Evolutionary conservation across 2,888 invertebrate genomes (phyloP), one percentile per base, ranked within the genome.

Genomic region (Mantis religiosa): DNA sequence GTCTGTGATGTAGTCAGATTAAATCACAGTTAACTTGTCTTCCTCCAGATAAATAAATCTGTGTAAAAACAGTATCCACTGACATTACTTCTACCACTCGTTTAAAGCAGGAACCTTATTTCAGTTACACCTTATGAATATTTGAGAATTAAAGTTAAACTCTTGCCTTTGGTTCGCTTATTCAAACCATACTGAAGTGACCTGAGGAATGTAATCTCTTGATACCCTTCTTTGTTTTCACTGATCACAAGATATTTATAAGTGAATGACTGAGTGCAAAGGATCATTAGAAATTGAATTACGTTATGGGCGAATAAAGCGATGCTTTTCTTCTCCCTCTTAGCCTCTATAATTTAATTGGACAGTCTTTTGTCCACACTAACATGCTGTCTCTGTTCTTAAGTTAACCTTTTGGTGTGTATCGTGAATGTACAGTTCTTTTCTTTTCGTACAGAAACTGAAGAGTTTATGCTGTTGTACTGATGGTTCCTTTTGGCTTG

Each of bases 401-500:
- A 30, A 84, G 84, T 71, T n/a, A 82, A 82, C 87, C 82, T 87
- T 28, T 34, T 14, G 30, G 82, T 41, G 27, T 82, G 34, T 30
- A 7, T n/a, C 27, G 9, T 27, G 27, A 25, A 30, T 25, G 8
- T 86, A 81, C 12, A 7, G 30, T 83, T 27, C 47, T 12, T 25
- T 34, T 85, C 4, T 83, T 88, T 83, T 41, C 20, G 82, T 85
- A 85, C 41, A 85, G 27, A 82, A 88, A 81, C 82, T 85, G 30
- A 83, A 41, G 15, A n/a, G 30, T 25, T 86, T 82, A 82, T 82
- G 88, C 30, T 20, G 93, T 92, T 84, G 92, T 92, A 89, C 93
- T 93, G 90, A 94, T 92, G 91, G 95, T 94, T 89, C 96, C 96
- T 93, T 95, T 96, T 82, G 98, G 98, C 92, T 97, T 97, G 92